phyloP scores from a whole-genome alignment of 2,888 invertebrate genomes.

The Argyresthia albistria region DNA sequence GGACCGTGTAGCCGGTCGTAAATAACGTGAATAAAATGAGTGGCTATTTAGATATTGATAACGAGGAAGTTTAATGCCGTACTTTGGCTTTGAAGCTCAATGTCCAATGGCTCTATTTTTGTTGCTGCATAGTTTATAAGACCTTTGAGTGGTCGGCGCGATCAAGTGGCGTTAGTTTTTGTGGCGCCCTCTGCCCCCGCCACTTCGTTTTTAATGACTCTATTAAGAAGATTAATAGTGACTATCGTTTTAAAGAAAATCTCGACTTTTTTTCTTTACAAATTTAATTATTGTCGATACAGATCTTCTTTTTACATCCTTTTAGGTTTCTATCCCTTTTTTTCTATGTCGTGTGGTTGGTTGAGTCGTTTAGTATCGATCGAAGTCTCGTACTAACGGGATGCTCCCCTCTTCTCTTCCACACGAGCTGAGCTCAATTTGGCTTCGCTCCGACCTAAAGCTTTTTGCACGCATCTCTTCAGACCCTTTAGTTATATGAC shows the following conservation, averaged over 20 bases:
- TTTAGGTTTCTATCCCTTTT: not conserved
- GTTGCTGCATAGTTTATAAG: conserved; percentile 12
- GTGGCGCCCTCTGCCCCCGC: conserved; percentile 37
- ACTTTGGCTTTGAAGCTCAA: conserved; percentile 5
- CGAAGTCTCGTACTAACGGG: not conserved
- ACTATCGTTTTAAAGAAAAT: conserved; percentile 53
- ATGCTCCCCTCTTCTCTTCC: conserved; percentile 29
- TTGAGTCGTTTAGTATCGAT: not conserved
- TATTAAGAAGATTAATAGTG: conserved; percentile 67
- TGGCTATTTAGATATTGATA: conserved; percentile 49
- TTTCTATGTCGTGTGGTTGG: not conserved
- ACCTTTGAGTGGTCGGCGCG: conserved; percentile 13
- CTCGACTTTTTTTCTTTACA: conserved; percentile 47
- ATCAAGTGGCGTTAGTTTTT: conserved; percentile 21
- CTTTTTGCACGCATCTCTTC: conserved; percentile 43
- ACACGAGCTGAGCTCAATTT: conserved; percentile 45
- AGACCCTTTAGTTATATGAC: not conserved
- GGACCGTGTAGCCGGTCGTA: conserved; percentile 27
- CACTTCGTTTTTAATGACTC: conserved; percentile 63
- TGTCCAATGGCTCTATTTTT: conserved; percentile 29
- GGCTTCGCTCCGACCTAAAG: conserved; percentile 30
- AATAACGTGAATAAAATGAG: conserved; percentile 39
- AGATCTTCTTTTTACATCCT: conserved; percentile 23
- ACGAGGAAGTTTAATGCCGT: conserved; percentile 16
- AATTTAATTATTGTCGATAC: conserved; percentile 66